Percentiles rank a stretch among this genome's conserved stretches.
These are phyloP conservation scores for Leptarthrus brevirostris DNA, from an alignment of 2,888 invertebrate genomes.

Conservation along the genomic window DNA sequence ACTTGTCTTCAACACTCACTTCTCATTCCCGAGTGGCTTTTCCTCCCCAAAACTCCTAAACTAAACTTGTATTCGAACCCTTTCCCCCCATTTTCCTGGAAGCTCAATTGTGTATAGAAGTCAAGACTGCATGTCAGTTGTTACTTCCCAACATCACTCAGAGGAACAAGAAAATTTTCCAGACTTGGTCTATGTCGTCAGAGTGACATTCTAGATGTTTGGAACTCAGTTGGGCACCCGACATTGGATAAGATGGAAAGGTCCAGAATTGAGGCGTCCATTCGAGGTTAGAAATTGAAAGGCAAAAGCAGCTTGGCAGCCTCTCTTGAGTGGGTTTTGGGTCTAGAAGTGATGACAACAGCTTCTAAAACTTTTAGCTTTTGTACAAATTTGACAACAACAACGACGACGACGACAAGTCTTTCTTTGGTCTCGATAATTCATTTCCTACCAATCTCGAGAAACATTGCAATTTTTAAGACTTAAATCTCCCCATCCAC, in stretches of 20 bases:
- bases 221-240: conserved; percentile 20
- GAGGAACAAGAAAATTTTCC: conserved; percentile 44
- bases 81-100: neutral
- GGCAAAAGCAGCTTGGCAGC: conserved; percentile 28
- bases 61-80: conserved; percentile 5
- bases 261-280: conserved; percentile 43
- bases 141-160: conserved; percentile 49
- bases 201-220: conserved; percentile 37
- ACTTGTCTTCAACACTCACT: conserved; percentile 44
- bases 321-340: neutral
- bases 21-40: neutral
- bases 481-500: conserved; percentile 3
- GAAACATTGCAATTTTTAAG: conserved; percentile 38
- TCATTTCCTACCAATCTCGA: conserved; percentile 19
- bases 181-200: conserved; percentile 46
- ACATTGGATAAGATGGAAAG: conserved; percentile 33
- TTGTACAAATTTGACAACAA: conserved; percentile 18
- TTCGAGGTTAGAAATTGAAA: conserved; percentile 12
- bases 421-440: conserved; percentile 15
- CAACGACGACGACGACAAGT: too few species aligned
- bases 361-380: neutral
- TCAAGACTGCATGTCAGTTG: conserved; percentile 47
- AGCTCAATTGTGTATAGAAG: conserved; percentile 44
- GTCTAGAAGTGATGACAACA: conserved; percentile 18
- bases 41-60: neutral